A percentile compares a stretch with the other conserved stretches of the same genome.
Evolutionary conservation across 2,888 invertebrate genomes (phyloP).

Genomic region (Scaptomyza polygonia): DNA sequence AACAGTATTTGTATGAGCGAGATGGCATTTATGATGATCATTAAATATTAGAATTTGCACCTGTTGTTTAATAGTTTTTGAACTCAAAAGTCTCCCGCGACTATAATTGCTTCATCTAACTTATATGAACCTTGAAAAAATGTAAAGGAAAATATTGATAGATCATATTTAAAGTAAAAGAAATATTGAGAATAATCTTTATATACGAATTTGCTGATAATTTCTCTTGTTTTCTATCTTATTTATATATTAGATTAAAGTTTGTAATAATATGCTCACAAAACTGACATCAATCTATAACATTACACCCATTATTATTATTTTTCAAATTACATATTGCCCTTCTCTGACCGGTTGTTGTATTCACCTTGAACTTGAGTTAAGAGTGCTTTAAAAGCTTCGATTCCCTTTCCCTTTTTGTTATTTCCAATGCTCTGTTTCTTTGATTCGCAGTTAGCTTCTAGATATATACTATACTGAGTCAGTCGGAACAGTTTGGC

Average conservation of each 20-base stretch:
- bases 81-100: neutral
- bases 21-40: constrained; percentile 30
- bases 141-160: neutral
- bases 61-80: constrained; percentile 1
- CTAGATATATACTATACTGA: constrained; percentile 32
- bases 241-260: no score
- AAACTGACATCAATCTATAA: constrained; percentile 1
- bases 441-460: constrained; percentile 28
- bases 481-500: constrained; percentile 36
- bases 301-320: constrained; percentile 12
- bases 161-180: neutral
- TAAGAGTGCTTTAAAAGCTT: constrained; percentile 35
- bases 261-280: no score
- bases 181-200: neutral
- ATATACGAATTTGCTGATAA: no score
- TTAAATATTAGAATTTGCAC: constrained; percentile 24
- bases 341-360: constrained; percentile 6
- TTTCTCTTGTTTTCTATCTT: no score
- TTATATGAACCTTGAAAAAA: constrained; percentile 8
- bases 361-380: constrained; percentile 64
- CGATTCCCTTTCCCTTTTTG: constrained; percentile 58
- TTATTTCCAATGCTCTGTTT: constrained; percentile 16
- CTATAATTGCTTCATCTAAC: constrained; percentile 11
- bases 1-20: constrained; percentile 37
- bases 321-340: neutral